Percentiles rank a stretch among this genome's conserved stretches.
Evolutionary conservation across 2,113 vertebrate genomes (phyloP).

Genomic region (Rhinolophus ferrumequinum): DNA sequence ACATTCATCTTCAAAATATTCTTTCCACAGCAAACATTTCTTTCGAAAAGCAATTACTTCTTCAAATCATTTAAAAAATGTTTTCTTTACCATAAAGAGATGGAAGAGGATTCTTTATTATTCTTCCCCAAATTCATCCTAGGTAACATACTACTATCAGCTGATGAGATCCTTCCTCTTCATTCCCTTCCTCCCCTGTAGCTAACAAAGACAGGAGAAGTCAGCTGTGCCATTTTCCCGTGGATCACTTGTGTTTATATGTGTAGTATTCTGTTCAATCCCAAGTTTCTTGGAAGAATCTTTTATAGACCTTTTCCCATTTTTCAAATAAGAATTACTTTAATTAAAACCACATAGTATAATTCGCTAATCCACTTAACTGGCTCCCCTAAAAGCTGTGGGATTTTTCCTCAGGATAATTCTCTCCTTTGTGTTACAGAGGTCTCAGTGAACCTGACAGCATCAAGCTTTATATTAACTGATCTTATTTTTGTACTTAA

Average conservation of each 20-base stretch:
- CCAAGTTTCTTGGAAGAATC: neutral
- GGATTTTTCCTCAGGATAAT: neutral
- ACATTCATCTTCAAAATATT: neutral
- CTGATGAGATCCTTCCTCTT: neutral
- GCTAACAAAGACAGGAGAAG: neutral
- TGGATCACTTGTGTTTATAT: neutral
- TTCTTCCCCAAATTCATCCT: neutral
- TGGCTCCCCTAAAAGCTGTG: neutral
- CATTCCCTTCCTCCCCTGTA: too few relatives aligned
- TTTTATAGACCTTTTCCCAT: neutral
- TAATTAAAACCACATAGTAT: neutral
- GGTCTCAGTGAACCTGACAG: neutral
- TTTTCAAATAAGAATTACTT: neutral
- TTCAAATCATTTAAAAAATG: neutral
- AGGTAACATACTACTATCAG: too few relatives aligned
- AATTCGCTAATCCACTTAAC: neutral
- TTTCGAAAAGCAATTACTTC: neutral
- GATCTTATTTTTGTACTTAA: neutral
- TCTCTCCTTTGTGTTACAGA: neutral
- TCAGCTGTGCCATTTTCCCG: neutral
- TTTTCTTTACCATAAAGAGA: neutral
- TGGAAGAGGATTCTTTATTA: neutral
- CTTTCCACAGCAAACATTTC: neutral
- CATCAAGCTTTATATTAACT: neutral
- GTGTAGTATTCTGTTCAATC: neutral